Conservation (phyloP, 2,888 invertebrate genomes). For the Lymantria monacha region DNA sequence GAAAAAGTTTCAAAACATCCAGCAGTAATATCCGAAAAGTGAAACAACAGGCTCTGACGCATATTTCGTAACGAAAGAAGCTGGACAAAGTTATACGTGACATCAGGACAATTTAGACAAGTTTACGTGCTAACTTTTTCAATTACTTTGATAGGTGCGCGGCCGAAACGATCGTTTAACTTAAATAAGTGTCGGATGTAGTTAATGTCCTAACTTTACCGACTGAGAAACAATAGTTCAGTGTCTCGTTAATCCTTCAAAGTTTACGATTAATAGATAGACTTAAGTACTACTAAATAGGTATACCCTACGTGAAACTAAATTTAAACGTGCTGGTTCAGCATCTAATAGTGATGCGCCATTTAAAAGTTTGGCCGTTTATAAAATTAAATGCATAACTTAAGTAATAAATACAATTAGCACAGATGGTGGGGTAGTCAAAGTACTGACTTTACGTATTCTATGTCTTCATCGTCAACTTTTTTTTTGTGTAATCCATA, state of each 20-base stretch:
- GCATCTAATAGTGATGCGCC: neutral
- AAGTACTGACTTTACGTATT: no score
- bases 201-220: constrained; percentile 21
- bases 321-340: neutral
- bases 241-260: constrained; percentile 12
- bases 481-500: no score
- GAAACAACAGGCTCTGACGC: constrained; percentile 10
- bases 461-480: no score
- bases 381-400: neutral
- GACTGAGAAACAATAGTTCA: constrained; percentile 18
- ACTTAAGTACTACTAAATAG: constrained; percentile 1
- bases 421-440: no score
- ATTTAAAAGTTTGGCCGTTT: neutral
- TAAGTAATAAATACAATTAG: neutral
- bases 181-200: constrained; percentile 28
- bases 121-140: constrained; percentile 55
- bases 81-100: constrained; percentile 43
- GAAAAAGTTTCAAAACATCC: constrained; percentile 13
- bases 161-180: constrained; percentile 21
- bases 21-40: constrained; percentile 12
- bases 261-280: constrained; percentile 14
- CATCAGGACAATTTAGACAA: constrained; percentile 47
- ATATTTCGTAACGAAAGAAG: constrained; percentile 34
- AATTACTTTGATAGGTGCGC: constrained; percentile 48
- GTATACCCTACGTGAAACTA: constrained; percentile 1